A percentile compares a stretch with the other conserved stretches of the same genome.
Evolutionary conservation across 2,888 invertebrate species (phyloP).

Genomic region (Chrysolina oricalcia): DNA sequence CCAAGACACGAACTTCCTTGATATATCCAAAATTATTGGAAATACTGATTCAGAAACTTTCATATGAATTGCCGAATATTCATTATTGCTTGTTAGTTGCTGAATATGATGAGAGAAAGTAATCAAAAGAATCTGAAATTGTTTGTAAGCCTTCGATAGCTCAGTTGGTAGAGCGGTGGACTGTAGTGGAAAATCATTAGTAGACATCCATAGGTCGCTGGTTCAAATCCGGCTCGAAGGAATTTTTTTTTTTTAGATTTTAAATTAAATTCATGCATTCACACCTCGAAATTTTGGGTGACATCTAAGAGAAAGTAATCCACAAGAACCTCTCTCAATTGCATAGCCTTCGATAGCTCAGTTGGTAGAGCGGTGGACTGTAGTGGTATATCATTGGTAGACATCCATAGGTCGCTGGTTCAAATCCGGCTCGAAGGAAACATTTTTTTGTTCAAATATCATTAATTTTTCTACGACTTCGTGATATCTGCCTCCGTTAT

Average conservation of each 20-base stretch:
- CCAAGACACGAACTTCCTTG: no score
- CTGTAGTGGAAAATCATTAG: constrained; percentile 56
- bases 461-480: background rate
- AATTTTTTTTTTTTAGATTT: constrained; percentile 28
- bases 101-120: background rate
- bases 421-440: constrained; percentile 66
- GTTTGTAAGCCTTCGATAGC: constrained; percentile 63
- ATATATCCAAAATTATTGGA: no score
- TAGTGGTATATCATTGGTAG: constrained; percentile 50
- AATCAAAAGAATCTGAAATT: background rate
- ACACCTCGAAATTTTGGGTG: no score
- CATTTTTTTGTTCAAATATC: background rate
- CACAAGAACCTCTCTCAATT: background rate
- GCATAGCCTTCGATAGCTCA: constrained; percentile 66
- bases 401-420: constrained; percentile 76
- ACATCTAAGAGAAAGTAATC: background rate
- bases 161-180: constrained; percentile 68
- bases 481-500: no score
- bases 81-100: no score
- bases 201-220: constrained; percentile 75
- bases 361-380: constrained; percentile 68
- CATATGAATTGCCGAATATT: no score
- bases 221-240: constrained; percentile 68
- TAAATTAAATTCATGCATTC: no score
- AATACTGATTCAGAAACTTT: no score